A percentile compares a stretch with the other conserved stretches of the same genome.
These are phyloP conservation scores for Mungos mungo DNA, from an alignment of 2,113 vertebrate genomes.

Conservation along the genomic window DNA sequence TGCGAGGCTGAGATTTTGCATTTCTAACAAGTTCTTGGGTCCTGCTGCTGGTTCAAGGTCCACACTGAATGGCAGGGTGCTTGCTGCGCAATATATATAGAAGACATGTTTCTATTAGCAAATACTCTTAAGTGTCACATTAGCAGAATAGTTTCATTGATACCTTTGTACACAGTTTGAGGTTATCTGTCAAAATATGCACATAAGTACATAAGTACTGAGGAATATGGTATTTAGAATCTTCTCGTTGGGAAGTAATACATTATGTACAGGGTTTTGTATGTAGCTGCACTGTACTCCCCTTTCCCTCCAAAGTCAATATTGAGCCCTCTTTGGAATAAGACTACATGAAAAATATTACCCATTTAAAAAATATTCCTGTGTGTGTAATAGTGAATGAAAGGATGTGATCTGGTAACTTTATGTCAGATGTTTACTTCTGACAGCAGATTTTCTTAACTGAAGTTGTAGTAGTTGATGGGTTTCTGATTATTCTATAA, in stretches of 20 bases:
- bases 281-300: neutral
- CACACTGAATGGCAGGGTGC: neutral
- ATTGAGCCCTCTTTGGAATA: conserved; percentile 2
- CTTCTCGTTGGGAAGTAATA: neutral
- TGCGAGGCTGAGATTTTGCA: neutral
- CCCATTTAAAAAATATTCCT: neutral
- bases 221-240: neutral
- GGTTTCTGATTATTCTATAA: conserved; percentile 7
- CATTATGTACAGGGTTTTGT: neutral
- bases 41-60: neutral
- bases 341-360: neutral
- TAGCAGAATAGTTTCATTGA: neutral
- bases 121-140: neutral
- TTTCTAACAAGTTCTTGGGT: neutral
- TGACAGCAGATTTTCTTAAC: neutral
- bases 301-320: neutral
- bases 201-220: neutral
- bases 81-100: neutral
- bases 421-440: neutral
- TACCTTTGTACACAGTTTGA: neutral
- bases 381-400: neutral
- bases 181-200: neutral
- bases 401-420: neutral
- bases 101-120: neutral
- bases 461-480: neutral